Evolutionary conservation across 2,797 vertebrate species (phyloP).

Genomic region (Pipistrellus kuhlii): DNA sequence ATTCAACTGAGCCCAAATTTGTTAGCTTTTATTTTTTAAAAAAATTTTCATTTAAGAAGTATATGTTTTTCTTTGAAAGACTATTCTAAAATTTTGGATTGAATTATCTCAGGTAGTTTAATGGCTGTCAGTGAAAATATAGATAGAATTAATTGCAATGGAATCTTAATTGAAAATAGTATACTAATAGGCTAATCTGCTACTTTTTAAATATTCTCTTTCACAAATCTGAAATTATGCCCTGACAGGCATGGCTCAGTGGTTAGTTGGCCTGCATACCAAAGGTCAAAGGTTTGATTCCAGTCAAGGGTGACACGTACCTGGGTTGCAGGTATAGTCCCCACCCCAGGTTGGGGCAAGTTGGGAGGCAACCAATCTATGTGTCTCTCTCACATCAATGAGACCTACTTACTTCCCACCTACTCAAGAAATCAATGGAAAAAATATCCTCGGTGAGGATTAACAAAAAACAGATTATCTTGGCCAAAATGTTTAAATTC

Average conservation of each 20-base stretch:
- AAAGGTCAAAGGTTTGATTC: too few relatives aligned
- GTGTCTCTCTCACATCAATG: too few relatives aligned
- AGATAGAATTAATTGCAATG: constrained; percentile 14
- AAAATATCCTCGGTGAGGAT: too few relatives aligned
- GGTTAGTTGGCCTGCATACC: too few relatives aligned
- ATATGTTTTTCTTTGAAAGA: background rate
- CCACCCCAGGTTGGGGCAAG: too few relatives aligned
- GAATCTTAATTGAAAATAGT: constrained; percentile 23
- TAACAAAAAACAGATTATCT: background rate
- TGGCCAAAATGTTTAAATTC: constrained; percentile 38
- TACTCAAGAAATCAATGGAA: too few relatives aligned
- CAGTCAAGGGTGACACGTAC: too few relatives aligned
- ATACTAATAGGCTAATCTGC: background rate
- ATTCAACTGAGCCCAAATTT: background rate
- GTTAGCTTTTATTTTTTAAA: constrained; percentile 14
- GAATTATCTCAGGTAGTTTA: background rate
- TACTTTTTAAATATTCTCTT: background rate
- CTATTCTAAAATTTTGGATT: background rate
- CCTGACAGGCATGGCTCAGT: too few relatives aligned
- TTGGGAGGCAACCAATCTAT: too few relatives aligned
- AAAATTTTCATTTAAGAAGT: background rate
- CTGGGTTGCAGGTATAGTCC: too few relatives aligned
- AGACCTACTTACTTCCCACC: too few relatives aligned
- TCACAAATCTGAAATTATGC: constrained; percentile 7
- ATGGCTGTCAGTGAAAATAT: background rate